These are phyloP conservation scores for Drosophila kambysellisi DNA, from an alignment of 2,888 invertebrate genomes.

Conservation along the genomic window DNA sequence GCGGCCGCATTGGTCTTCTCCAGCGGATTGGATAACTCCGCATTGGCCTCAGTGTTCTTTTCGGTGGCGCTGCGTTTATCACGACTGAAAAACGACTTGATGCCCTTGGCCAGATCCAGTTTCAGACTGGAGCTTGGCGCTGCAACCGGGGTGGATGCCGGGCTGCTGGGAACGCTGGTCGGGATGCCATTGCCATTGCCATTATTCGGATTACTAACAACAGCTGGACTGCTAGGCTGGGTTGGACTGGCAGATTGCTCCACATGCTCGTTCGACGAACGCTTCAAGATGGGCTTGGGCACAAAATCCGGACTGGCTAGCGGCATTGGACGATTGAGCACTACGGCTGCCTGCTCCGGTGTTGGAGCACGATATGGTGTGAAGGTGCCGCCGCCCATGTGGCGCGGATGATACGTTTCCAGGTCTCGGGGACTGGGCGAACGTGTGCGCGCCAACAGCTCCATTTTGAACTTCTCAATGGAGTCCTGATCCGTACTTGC, in stretches of 20 bases:
- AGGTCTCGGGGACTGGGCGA: slow-evolving; percentile 86
- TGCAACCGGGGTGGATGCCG: background rate
- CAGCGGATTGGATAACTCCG: slow-evolving; percentile 68
- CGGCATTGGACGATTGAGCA: slow-evolving; percentile 87
- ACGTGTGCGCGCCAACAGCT: slow-evolving; percentile 82
- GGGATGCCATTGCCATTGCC: slow-evolving; percentile 3
- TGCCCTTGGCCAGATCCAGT: slow-evolving; percentile 79
- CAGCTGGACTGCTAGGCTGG: slow-evolving; percentile 57
- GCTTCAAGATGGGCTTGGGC: slow-evolving; percentile 92
- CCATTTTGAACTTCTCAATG: slow-evolving; percentile 84
- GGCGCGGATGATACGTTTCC: slow-evolving; percentile 89
- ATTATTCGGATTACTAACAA: slow-evolving; percentile 6
- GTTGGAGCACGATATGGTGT: slow-evolving; percentile 84
- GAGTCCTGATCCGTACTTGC: slow-evolving; percentile 86
- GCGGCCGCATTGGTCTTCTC: slow-evolving; percentile 70
- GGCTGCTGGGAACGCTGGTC: background rate
- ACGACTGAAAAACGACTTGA: slow-evolving; percentile 83
- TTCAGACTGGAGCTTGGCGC: slow-evolving; percentile 40
- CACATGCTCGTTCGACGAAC: slow-evolving; percentile 85
- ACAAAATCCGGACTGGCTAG: slow-evolving; percentile 89
- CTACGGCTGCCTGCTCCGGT: slow-evolving; percentile 87
- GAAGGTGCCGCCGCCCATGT: slow-evolving; percentile 85
- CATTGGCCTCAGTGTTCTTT: slow-evolving; percentile 81
- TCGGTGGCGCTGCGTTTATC: slow-evolving; percentile 81
- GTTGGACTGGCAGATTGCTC: slow-evolving; percentile 63